A percentile compares a stretch with the other conserved stretches of the same genome.
phyloP scores from a whole-genome alignment of 2,888 invertebrate genomes.

The Caenorhabditis sinica region DNA sequence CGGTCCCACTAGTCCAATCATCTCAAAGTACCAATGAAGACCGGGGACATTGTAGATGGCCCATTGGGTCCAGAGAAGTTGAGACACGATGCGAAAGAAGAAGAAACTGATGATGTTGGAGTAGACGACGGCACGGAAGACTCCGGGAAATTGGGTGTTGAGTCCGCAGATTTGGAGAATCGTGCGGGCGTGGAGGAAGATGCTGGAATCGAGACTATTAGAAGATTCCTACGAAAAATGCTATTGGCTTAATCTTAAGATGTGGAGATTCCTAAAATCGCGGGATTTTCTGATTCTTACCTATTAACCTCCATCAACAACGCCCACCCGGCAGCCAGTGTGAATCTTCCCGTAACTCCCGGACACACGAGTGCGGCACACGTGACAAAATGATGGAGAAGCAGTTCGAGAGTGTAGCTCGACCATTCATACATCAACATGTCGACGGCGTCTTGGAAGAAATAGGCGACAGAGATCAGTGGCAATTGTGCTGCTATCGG shows the following conservation, averaged over 20 bases:
- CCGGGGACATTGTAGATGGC: conserved; percentile 55
- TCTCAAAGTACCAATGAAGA: conserved; percentile 73
- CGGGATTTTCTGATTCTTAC: too few relatives aligned
- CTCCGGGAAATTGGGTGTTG: conserved; percentile 51
- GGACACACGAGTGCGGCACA: conserved; percentile 63
- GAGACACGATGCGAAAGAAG: conserved; percentile 77
- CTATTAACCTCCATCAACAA: conserved; percentile 82
- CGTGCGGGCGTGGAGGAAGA: conserved; percentile 79
- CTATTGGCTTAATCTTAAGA: too few relatives aligned
- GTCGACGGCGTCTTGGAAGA: conserved; percentile 79
- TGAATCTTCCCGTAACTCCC: conserved; percentile 68
- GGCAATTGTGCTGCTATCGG: conserved; percentile 73
- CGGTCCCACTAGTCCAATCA: conserved; percentile 68
- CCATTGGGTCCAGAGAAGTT: conserved; percentile 74
- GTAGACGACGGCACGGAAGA: conserved; percentile 68
- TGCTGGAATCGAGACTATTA: too few relatives aligned
- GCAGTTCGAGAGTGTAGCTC: conserved; percentile 77
- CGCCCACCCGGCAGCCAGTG: conserved; percentile 78
- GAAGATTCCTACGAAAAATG: too few relatives aligned
- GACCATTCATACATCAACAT: conserved; percentile 79
- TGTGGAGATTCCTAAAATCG: too few relatives aligned
- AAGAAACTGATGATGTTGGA: conserved; percentile 78
- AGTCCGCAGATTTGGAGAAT: conserved; percentile 77
- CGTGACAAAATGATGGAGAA: conserved; percentile 77
- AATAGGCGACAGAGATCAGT: conserved; percentile 79